Conservation (phyloP, 92 coral and sea anemone genomes). For the Galaxea fascicularis region DNA sequence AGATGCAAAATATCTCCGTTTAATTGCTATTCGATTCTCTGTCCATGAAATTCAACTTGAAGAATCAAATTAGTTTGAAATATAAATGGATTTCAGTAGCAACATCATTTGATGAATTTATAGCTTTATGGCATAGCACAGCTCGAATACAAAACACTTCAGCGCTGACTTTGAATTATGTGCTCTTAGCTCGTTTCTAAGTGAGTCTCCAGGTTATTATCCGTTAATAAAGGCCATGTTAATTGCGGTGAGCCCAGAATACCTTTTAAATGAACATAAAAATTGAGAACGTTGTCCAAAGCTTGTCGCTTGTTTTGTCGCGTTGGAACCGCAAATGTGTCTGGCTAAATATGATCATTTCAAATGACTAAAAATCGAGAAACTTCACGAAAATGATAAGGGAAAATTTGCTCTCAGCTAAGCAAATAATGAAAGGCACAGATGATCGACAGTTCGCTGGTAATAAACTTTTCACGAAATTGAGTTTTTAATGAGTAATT, state of each 20-base stretch:
- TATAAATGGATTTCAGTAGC: not conserved
- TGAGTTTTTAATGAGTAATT: constrained; percentile 38
- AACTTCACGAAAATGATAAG: not conserved
- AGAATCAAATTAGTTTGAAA: constrained; percentile 17
- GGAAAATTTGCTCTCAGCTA: constrained; percentile 5
- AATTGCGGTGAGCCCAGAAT: constrained; percentile 32
- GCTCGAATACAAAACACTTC: not conserved
- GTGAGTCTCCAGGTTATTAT: constrained; percentile 31
- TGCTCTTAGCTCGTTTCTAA: constrained; percentile 28
- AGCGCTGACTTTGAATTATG: constrained; percentile 11
- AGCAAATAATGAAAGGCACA: constrained; percentile 12
- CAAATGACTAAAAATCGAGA: not conserved
- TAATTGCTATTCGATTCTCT: constrained; percentile 28
- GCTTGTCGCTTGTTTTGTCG: not conserved
- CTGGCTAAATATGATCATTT: not conserved
- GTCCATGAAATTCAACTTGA: constrained; percentile 6
- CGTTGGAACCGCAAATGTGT: constrained; percentile 5
- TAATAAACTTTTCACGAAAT: constrained; percentile 40
- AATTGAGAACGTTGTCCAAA: constrained; percentile 23
- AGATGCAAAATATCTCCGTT: constrained; percentile 15
- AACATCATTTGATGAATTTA: too few species aligned
- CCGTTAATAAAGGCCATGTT: constrained; percentile 24
- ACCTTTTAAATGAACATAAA: constrained; percentile 28
- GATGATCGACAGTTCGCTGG: constrained; percentile 23
- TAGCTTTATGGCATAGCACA: not conserved